Percentiles rank a stretch among this genome's conserved stretches.
phyloP scores from a whole-genome alignment of 2,888 invertebrate genomes.

The Neocrepidodera transversa region DNA sequence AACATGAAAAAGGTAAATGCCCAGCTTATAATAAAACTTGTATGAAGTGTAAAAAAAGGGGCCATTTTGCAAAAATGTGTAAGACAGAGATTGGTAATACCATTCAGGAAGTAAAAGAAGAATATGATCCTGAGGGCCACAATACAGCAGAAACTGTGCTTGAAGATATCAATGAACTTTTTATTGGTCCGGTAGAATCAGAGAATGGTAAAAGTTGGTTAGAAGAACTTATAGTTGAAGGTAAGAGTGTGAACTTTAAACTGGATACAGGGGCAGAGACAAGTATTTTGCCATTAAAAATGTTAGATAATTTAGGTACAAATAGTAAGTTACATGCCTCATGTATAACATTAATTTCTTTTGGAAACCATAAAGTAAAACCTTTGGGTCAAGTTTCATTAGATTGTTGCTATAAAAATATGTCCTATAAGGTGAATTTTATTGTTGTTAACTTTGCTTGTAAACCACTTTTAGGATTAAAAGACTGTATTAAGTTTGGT shows the following conservation, averaged over 20 bases:
- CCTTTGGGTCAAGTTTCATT: conserved; percentile 18
- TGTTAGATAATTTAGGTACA: conserved; percentile 5
- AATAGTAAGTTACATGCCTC: background rate
- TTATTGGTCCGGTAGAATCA: no score
- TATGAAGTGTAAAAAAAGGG: conserved; percentile 11
- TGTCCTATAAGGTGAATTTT: conserved; percentile 16
- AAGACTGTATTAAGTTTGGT: conserved; percentile 24
- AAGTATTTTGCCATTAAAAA: conserved; percentile 17
- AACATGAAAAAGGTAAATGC: conserved; percentile 13
- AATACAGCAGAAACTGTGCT: no score
- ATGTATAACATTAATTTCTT: conserved; percentile 23
- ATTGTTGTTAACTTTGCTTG: conserved; percentile 16
- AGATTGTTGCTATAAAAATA: conserved; percentile 9
- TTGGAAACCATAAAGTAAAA: conserved; percentile 33
- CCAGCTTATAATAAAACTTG: conserved; percentile 24
- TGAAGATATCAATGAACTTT: no score
- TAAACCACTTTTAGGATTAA: conserved; percentile 18
- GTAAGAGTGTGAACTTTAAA: conserved; percentile 10
- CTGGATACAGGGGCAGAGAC: no score
- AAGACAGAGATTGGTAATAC: no score
- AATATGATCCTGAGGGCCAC: no score
- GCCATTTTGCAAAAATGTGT: conserved; percentile 19
- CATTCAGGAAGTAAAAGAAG: no score
- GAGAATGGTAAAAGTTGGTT: conserved; percentile 1
- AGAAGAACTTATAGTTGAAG: conserved; percentile 10